Evolutionary conservation across 2,888 invertebrate species (phyloP).

Genomic region (Macrosoma leucophasiata): DNA sequence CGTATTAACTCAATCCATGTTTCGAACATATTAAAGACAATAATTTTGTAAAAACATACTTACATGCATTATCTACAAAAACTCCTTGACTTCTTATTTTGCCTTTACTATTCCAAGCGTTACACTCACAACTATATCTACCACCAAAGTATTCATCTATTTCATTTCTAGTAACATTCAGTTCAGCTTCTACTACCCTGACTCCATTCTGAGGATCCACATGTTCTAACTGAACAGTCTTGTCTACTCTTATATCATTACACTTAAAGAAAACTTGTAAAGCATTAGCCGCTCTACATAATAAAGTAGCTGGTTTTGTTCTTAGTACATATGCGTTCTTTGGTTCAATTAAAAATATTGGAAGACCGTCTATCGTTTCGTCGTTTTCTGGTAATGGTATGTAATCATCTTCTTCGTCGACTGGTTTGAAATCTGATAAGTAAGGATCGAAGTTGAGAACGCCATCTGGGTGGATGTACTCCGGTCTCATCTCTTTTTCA

Average conservation of each 20-base stretch:
- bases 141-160: slow-evolving; percentile 90
- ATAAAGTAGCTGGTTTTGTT: slow-evolving; percentile 89
- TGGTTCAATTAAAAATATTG: slow-evolving; percentile 91
- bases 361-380: slow-evolving; percentile 81
- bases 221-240: slow-evolving; percentile 80
- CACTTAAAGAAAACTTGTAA: slow-evolving; percentile 88
- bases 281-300: slow-evolving; percentile 93
- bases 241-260: slow-evolving; percentile 77
- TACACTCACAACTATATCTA: slow-evolving; percentile 89
- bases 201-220: slow-evolving; percentile 88
- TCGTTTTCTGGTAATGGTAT: slow-evolving; percentile 73
- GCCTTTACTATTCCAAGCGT: slow-evolving; percentile 88
- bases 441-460: slow-evolving; percentile 62
- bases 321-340: slow-evolving; percentile 91
- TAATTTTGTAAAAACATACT: slow-evolving; percentile 64
- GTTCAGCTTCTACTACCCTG: slow-evolving; percentile 83
- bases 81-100: slow-evolving; percentile 86
- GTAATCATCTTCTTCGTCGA: slow-evolving; percentile 67
- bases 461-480: slow-evolving; percentile 66
- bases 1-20: no score
- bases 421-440: slow-evolving; percentile 59
- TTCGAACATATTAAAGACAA: no score
- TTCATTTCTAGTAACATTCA: slow-evolving; percentile 85
- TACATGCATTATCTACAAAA: slow-evolving; percentile 88
- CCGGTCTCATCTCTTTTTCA: slow-evolving; percentile 58